A percentile compares a stretch with the other conserved stretches of the same genome.
Evolutionary conservation across 2,888 invertebrate genomes (phyloP).

Genomic region (Orthosia gothica): DNA sequence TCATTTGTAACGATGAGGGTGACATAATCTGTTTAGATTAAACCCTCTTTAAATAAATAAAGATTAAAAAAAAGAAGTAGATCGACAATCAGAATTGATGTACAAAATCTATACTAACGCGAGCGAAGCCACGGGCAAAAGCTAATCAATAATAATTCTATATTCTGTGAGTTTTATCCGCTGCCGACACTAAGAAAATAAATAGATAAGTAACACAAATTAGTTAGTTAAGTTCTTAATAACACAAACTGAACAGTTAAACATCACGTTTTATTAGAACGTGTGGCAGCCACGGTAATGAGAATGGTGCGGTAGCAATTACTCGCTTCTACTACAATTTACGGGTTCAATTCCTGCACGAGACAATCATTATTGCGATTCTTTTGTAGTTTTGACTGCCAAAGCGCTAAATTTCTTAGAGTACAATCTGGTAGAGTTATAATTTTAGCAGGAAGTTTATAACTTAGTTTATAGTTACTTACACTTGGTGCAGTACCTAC

Average conservation of each 20-base stretch:
- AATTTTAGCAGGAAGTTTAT: neutral
- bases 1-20: too few species aligned
- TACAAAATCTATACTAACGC: too few species aligned
- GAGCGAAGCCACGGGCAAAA: too few species aligned
- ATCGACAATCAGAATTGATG: too few species aligned
- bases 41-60: too few species aligned
- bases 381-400: neutral
- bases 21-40: too few species aligned
- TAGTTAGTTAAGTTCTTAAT: neutral
- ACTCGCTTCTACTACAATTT: neutral
- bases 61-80: too few species aligned
- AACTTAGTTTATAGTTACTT: too few species aligned
- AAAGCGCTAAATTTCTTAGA: too few species aligned
- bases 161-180: neutral
- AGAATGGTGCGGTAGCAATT: neutral
- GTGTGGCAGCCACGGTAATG: neutral
- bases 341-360: neutral
- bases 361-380: neutral
- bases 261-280: neutral
- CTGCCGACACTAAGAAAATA: neutral
- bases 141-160: too few species aligned
- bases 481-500: too few species aligned
- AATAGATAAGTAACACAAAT: neutral
- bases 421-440: neutral
- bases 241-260: neutral